phyloP scores from a whole-genome alignment of 1,140 invertebrate species.

The Panulirus ornatus region DNA sequence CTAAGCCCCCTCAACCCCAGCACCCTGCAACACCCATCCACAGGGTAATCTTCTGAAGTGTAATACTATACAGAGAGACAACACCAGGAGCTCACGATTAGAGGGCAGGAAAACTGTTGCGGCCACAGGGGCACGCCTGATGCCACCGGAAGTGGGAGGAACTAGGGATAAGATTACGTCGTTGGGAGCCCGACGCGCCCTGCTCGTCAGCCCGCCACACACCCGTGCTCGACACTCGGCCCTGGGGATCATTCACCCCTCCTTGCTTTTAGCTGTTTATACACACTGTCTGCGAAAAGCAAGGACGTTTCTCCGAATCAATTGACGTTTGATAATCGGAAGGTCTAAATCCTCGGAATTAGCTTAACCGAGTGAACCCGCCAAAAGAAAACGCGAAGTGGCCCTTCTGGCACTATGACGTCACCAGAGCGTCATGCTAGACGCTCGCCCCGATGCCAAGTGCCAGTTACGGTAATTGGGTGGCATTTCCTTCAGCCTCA shows the following conservation, averaged over 20 bases:
- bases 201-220: neutral
- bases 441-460: neutral
- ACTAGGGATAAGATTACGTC: conserved; percentile 23
- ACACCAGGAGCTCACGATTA: neutral
- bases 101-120: neutral
- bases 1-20: too few species aligned
- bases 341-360: too few species aligned
- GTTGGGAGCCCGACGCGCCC: neutral
- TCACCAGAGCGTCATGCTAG: conserved; percentile 2
- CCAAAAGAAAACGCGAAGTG: conserved; percentile 31
- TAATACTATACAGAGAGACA: neutral
- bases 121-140: neutral
- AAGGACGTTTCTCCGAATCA: too few species aligned
- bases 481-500: neutral
- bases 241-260: too few species aligned
- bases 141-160: conserved; percentile 48
- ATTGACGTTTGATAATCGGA: too few species aligned
- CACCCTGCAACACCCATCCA: too few species aligned
- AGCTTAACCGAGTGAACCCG: neutral
- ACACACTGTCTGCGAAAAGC: too few species aligned
- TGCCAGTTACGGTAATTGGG: conserved; percentile 8
- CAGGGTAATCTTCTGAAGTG: too few species aligned
- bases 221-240: too few species aligned
- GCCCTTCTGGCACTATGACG: conserved; percentile 33
- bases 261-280: too few species aligned